Evolutionary conservation across 2,113 vertebrate species (phyloP).

Genomic region (Phaetusa simplex): DNA sequence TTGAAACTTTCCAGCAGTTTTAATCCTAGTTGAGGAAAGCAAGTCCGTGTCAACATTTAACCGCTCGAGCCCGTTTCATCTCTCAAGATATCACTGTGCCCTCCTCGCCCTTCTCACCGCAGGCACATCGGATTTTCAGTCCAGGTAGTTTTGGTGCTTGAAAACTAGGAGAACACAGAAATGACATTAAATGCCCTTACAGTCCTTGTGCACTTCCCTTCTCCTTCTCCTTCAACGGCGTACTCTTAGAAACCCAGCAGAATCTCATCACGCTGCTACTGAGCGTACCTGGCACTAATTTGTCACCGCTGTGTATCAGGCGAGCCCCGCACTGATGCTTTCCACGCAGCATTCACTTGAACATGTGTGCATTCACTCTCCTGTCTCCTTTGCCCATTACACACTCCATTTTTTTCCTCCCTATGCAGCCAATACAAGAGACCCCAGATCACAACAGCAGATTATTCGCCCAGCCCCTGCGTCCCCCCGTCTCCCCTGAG

Average conservation of each 20-base stretch:
- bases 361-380: rapidly evolving
- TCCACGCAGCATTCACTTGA: background rate
- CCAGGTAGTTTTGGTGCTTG: background rate
- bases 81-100: background rate
- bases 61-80: background rate
- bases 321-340: background rate
- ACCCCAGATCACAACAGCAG: background rate
- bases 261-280: background rate
- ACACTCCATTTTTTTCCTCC: background rate
- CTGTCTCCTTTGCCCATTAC: background rate
- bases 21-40: background rate
- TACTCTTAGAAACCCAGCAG: background rate
- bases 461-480: background rate
- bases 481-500: background rate
- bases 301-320: background rate
- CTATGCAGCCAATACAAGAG: background rate
- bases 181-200: background rate
- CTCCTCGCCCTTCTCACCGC: background rate
- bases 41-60: background rate
- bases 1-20: background rate
- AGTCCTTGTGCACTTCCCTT: background rate
- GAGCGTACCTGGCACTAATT: background rate
- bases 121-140: background rate
- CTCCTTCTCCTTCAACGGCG: background rate
- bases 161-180: background rate